These are phyloP conservation scores for Idaea dimidiata DNA, from an alignment of 2,888 invertebrate genomes.

Conservation along the genomic window DNA sequence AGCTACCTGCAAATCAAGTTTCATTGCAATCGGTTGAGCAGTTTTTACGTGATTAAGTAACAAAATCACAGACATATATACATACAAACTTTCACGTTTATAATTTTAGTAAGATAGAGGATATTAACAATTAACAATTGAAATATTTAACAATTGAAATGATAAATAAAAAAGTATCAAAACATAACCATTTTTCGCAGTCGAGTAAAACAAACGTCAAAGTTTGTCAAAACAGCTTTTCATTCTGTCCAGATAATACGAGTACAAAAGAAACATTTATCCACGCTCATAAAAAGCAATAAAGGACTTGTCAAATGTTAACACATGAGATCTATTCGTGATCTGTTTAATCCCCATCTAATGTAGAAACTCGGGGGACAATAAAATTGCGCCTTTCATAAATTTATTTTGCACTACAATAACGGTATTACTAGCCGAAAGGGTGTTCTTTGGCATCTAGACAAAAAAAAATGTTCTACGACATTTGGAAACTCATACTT, in stretches of 20 bases:
- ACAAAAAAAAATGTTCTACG: no score
- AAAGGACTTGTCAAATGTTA: constrained; percentile 36
- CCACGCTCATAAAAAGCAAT: constrained; percentile 31
- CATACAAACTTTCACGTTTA: no score
- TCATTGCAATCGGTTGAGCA: no score
- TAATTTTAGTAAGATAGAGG: no score
- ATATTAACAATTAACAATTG: no score
- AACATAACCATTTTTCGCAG: background rate
- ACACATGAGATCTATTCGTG: constrained; percentile 27
- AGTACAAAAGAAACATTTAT: constrained; percentile 7
- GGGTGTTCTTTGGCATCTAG: no score
- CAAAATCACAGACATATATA: no score
- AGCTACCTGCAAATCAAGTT: no score
- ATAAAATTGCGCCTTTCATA: background rate
- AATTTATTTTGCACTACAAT: background rate
- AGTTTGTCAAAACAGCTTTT: background rate
- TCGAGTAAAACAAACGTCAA: background rate
- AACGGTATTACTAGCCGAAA: background rate
- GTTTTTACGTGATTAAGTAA: no score
- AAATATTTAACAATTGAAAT: background rate
- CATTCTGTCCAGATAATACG: constrained; percentile 1
- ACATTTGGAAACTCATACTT: no score
- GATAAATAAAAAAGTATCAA: background rate
- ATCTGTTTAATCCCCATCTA: background rate
- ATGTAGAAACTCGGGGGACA: background rate